phyloP scores from a whole-genome alignment of 1,140 invertebrate species.

The Diabrotica virgifera region DNA sequence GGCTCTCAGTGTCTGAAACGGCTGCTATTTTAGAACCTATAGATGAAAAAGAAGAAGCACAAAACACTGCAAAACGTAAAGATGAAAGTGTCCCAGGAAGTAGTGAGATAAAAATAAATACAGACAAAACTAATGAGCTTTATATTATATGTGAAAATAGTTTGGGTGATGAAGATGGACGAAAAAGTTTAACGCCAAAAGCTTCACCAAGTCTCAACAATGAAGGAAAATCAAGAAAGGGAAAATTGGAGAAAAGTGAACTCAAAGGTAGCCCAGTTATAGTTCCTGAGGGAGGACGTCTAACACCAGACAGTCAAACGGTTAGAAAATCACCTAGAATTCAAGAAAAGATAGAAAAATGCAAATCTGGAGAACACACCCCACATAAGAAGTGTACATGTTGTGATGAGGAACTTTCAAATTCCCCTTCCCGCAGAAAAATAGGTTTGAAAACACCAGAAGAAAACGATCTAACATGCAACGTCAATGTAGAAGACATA shows the following conservation, averaged over 20 bases:
- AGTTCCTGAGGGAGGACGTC: not conserved
- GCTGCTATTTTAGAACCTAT: conserved; percentile 10
- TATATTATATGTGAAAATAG: conserved; percentile 14
- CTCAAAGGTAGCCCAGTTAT: not conserved
- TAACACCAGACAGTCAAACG: not conserved
- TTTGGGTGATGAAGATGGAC: conserved; percentile 11
- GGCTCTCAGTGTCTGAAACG: conserved; percentile 5
- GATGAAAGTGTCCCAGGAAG: not conserved
- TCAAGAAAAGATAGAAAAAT: conserved; percentile 6
- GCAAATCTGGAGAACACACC: not conserved
- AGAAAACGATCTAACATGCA: not conserved
- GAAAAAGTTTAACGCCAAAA: conserved; percentile 3
- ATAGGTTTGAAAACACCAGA: not conserved
- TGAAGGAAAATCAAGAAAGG: no score
- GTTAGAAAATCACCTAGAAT: conserved; percentile 23
- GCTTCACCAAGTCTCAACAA: not conserved
- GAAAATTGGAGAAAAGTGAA: not conserved
- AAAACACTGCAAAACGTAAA: conserved; percentile 1
- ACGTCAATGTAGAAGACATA: not conserved
- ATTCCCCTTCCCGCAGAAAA: not conserved
- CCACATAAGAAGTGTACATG: not conserved
- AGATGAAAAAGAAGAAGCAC: conserved; percentile 8
- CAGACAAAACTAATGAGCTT: conserved; percentile 9
- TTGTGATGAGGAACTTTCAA: not conserved
- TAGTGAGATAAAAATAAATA: not conserved